These are phyloP conservation scores for Dysidea cf. avara DNA, from an alignment of 37 sponge, comb jelly and placozoan species.

Conservation along the genomic window DNA sequence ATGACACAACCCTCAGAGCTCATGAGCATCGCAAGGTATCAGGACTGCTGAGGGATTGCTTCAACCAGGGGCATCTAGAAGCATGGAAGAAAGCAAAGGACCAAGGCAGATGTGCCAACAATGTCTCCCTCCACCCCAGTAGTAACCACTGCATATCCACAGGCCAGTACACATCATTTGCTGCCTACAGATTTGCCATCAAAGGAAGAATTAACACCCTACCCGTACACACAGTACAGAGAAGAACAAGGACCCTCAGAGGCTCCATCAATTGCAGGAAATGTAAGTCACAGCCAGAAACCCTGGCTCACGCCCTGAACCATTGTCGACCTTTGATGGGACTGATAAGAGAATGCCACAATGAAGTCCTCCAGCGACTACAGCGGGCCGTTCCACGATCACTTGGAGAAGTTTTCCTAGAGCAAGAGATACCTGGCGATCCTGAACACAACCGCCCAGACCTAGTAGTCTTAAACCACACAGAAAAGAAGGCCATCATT, in stretches of 20 bases:
- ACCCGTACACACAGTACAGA: slow-evolving; percentile 14
- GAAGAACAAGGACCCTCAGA: slow-evolving; percentile 8
- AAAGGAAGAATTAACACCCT: slow-evolving; percentile 40
- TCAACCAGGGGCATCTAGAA: too few species aligned
- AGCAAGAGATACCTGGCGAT: slow-evolving; percentile 12
- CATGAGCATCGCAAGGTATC: too few species aligned
- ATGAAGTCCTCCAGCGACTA: slow-evolving; percentile 18
- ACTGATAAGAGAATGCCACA: slow-evolving; percentile 32
- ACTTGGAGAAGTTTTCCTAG: background rate
- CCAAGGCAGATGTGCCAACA: slow-evolving; percentile 32
- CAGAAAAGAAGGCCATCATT: slow-evolving; percentile 2
- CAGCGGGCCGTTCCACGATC: slow-evolving; percentile 5
- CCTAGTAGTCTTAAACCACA: background rate
- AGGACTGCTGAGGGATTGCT: too few species aligned
- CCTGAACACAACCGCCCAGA: slow-evolving; percentile 30
- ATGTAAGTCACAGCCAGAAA: slow-evolving; percentile 12
- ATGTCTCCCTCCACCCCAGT: slow-evolving; percentile 10
- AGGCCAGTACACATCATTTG: slow-evolving; percentile 28
- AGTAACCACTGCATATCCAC: slow-evolving; percentile 38
- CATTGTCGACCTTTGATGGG: slow-evolving; percentile 19
- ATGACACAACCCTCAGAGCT: too few species aligned
- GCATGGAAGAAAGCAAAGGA: slow-evolving; percentile 11
- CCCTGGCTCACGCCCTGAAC: slow-evolving; percentile 41
- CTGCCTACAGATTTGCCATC: slow-evolving; percentile 30
- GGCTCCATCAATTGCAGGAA: background rate